Base-by-base conservation (phyloP, 2,113 vertebrate species). In the Lophura nycthemera region DNA sequence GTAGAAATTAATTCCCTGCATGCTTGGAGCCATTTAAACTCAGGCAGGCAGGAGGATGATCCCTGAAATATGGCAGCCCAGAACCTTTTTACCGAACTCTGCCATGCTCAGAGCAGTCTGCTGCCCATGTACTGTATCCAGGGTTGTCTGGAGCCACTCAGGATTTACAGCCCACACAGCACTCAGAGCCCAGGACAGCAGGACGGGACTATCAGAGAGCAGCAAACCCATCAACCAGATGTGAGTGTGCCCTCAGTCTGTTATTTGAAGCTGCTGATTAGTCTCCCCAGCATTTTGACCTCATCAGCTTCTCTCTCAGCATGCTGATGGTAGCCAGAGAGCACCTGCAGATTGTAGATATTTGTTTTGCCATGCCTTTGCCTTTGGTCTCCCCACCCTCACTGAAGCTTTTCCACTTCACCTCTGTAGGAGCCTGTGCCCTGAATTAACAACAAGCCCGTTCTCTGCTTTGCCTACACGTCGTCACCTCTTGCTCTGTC, bases 281-380 rank as follows among this genome's bases (percentile, higher is more conserved):
- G 50, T 47, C 82, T 91, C 81, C 69, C 34, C 32, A 82, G 84
- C 81, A 52, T 82, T 92, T 83, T 64, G 40, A n/a, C 78, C 40
- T 84, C 65, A 57, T 71, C 2, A 1, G 42, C 42, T 81, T 57
- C 84, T 67, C 77, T 89, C 76, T 83, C 4, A 2, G 42, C 1
- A 0, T 6, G 21, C 59, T 91, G 84, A 83, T 5, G 5, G 83
- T 70, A 77, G 47, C 67, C 75, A 85, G 84, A 74, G 84, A 76
- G 42, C 0, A n/a, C 75, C 79, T 88, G 82, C 56, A 74, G 60
- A 70, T 83, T 0, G 1, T 78, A 89, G 79, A 89, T 91, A 43
- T 86, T 95, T 92, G 72, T 71, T 89, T 92, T 81, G 61, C 85
- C 29, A 40, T 43, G 38, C 52, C 32, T 95, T 95, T 95, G 64